A percentile compares a stretch with the other conserved stretches of the same genome.
phyloP scores from a whole-genome alignment of 35 echinoderm and acorn worm species.

The Hemicentrotus pulcherrimus region DNA sequence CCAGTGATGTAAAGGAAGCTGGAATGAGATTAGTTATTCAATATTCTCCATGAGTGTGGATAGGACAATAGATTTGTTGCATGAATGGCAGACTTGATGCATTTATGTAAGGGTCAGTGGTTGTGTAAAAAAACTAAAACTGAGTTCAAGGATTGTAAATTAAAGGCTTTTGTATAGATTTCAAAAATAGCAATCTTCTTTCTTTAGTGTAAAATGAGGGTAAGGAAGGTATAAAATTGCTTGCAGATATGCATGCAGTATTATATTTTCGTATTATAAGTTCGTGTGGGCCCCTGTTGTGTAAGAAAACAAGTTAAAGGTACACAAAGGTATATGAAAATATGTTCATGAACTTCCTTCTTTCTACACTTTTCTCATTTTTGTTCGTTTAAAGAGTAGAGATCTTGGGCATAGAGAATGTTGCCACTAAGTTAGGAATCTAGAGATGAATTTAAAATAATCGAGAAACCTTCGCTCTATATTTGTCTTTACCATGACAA shows the following conservation, averaged over 20 bases:
- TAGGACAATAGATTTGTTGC: neutral
- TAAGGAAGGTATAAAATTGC: neutral
- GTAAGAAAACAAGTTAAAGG: neutral
- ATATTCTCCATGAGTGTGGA: neutral
- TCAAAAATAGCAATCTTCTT: too few species aligned
- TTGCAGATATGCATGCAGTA: neutral
- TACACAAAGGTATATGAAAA: neutral
- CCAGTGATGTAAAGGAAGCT: neutral
- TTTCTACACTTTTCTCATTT: neutral
- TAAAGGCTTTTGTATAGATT: neutral
- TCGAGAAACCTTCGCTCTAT: too few species aligned
- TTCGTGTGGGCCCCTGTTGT: neutral
- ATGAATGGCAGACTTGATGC: neutral
- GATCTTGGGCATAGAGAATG: too few species aligned
- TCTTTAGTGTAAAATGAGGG: neutral
- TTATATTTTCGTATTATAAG: neutral
- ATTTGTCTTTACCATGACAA: too few species aligned
- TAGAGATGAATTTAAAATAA: too few species aligned
- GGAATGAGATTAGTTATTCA: neutral
- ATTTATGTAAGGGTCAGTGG: too few species aligned
- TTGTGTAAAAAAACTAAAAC: neutral
- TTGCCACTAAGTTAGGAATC: too few species aligned
- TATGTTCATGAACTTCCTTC: neutral
- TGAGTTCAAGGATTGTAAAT: neutral
- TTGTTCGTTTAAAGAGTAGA: too few species aligned